phyloP scores from a whole-genome alignment of 2,888 invertebrate species.

The Meiosimyza platycephala region DNA sequence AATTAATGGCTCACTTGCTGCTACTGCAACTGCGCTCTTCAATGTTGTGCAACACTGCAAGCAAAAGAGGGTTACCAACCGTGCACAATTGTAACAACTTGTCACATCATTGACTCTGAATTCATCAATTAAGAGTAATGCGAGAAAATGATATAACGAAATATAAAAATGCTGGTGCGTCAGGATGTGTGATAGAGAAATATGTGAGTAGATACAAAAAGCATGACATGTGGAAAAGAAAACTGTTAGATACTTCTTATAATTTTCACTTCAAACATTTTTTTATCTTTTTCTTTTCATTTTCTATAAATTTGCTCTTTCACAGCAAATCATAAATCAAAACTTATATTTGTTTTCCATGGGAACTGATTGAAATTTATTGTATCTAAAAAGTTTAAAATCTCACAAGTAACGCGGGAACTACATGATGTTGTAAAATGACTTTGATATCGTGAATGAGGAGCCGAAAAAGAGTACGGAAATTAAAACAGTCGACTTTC shows the following conservation, averaged over 20 bases:
- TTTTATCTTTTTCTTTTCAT: neutral
- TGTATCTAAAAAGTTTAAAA: neutral
- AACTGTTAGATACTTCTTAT: neutral
- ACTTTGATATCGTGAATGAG: neutral
- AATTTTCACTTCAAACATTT: neutral
- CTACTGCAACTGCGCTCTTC: neutral
- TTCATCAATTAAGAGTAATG: conserved; percentile 23
- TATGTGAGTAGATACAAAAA: neutral
- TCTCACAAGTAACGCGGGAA: conserved; percentile 2
- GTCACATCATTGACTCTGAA: conserved; percentile 27
- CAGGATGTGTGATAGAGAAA: neutral
- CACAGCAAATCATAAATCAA: conserved; percentile 22
- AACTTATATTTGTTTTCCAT: conserved; percentile 10
- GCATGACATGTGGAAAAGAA: conserved; percentile 2
- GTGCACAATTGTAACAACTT: conserved; percentile 9
- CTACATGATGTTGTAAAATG: neutral
- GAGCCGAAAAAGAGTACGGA: too few relatives aligned
- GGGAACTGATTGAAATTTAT: conserved; percentile 33
- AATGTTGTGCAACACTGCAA: neutral
- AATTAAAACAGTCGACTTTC: too few relatives aligned
- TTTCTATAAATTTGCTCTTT: neutral
- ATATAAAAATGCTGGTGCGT: conserved; percentile 15
- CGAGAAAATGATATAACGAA: neutral
- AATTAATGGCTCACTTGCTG: neutral
- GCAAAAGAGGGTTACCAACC: conserved; percentile 7